Evolutionary conservation across 2,888 invertebrate species (phyloP).

Genomic region (Dasypolia templi): DNA sequence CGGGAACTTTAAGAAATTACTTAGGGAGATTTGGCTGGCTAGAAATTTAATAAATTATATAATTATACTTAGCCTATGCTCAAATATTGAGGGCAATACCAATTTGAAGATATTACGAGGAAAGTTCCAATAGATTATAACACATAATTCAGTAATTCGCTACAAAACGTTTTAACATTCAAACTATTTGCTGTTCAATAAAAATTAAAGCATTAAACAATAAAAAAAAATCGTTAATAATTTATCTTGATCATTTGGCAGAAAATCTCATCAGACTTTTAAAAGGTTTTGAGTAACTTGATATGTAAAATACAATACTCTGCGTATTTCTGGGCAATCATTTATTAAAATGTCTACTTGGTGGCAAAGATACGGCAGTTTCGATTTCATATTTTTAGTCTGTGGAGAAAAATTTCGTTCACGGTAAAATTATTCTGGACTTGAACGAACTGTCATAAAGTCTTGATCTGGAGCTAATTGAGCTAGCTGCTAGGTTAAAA

Average conservation of each 20-base stretch:
- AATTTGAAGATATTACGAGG: not conserved
- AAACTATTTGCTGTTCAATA: not conserved
- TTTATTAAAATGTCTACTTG: slow-evolving; percentile 48
- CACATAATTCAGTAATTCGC: not conserved
- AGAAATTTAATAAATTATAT: not conserved
- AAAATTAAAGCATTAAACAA: not conserved
- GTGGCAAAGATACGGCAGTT: slow-evolving; percentile 32
- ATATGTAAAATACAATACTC: slow-evolving; percentile 15
- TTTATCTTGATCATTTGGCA: not conserved
- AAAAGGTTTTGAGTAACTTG: slow-evolving; percentile 2
- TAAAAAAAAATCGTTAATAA: not conserved
- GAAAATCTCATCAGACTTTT: slow-evolving; percentile 5
- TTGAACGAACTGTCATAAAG: slow-evolving; percentile 23
- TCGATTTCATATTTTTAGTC: slow-evolving; percentile 35
- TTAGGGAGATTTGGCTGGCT: not conserved
- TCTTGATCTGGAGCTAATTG: not conserved
- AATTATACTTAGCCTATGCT: not conserved
- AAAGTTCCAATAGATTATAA: not conserved
- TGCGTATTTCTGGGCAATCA: slow-evolving; percentile 23
- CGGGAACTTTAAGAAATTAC: not conserved
- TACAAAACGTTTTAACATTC: not conserved
- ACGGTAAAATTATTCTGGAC: slow-evolving; percentile 7
- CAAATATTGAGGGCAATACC: not conserved
- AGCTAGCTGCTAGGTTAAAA: not conserved
- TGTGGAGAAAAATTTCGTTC: slow-evolving; percentile 10